Evolutionary conservation across 2,113 vertebrate genomes (phyloP), one percentile per base, ranked within the genome.

Genomic region (Regulus satrapa): DNA sequence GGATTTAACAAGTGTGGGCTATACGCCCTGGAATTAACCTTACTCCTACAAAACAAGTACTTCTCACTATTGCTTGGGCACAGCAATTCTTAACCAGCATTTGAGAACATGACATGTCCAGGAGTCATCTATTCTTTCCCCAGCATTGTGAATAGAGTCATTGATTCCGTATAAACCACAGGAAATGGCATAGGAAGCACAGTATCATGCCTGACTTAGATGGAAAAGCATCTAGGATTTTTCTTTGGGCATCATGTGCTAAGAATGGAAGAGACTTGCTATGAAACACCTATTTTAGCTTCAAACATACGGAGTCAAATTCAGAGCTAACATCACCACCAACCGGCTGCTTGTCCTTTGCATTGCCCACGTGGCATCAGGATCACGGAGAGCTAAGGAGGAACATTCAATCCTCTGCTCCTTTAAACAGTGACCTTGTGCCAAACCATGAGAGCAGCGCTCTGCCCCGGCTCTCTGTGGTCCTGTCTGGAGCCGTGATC

Each of bases 111-210:
- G 64, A 94, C 21, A 7, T 68, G 56, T n/a, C 29, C 75, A 68
- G 19, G 25, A 96, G 71, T 96, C 94, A 96, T 79, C 85, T 72
- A 28, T 77, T 93, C 81, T 94, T 79, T 92, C 76, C 86, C 69
- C 78, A 75, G 95, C 94, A 52, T n/a, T 81, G 71, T 98, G 95
- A 98, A 97, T 78, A 74, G 91, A 93, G 80, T 66, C 94, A 97
- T 97, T 97, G 94, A 97, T 95, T 86, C 92, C 67, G 51, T 71
- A 64, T 71, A 52, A 74, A 40, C 95, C 95, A 96, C 34, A 93
- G 97, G 96, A 96, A 96, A 94, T 4, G 18, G 74, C 36, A 85
- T 34, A 91, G 94, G 83, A 95, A 95, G 96, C 92, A 91, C 89
- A 89, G 64, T 75, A 91, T 78, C 66, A 19, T 18, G 79, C 72